Conservation (phyloP, 2,113 vertebrate genomes). For the Isichthys henryi region DNA sequence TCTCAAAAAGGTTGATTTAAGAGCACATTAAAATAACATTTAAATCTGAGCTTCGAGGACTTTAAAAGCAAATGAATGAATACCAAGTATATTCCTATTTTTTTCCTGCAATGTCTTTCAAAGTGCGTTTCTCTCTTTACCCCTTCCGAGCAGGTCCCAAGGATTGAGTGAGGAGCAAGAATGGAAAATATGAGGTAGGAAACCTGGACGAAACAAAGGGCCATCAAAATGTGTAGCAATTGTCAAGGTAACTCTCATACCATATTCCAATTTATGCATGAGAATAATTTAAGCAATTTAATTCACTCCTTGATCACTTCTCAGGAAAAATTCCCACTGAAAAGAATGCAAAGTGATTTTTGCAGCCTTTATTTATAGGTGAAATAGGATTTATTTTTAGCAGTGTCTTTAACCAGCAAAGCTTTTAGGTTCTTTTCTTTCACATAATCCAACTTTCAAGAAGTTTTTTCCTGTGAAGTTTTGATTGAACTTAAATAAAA, state of each 20-base stretch:
- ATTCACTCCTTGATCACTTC: constrained; percentile 1
- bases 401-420: neutral
- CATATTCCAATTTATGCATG: neutral
- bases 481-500: neutral
- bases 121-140: neutral
- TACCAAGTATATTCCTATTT: neutral
- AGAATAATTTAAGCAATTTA: neutral
- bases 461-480: neutral
- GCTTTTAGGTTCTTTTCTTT: neutral
- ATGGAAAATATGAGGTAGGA: neutral
- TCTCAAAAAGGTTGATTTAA: constrained; percentile 11
- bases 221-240: neutral
- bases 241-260: neutral
- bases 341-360: neutral
- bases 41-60: neutral
- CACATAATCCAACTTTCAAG: neutral
- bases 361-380: neutral
- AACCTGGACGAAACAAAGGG: neutral
- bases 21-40: constrained; percentile 6
- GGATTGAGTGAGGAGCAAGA: neutral
- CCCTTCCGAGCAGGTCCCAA: neutral
- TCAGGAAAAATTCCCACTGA: neutral
- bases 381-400: neutral
- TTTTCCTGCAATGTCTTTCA: neutral
- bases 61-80: neutral